phyloP scores from a whole-genome alignment of 2,888 invertebrate species.

The Scaptomyza polygonia region DNA sequence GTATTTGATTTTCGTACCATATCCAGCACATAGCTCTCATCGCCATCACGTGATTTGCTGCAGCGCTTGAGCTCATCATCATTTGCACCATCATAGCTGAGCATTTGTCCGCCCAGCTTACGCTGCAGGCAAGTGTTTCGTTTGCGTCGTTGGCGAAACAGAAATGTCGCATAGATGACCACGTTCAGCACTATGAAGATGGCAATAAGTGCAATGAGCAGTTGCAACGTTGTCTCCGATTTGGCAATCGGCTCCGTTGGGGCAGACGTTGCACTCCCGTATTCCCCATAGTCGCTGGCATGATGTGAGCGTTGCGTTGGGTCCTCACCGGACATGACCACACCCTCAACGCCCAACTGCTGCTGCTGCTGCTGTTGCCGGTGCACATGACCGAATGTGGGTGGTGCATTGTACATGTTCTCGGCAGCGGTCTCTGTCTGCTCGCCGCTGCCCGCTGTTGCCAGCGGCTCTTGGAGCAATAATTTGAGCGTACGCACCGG shows the following conservation, averaged over 20 bases:
- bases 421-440: conserved; percentile 71
- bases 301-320: conserved; percentile 25
- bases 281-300: conserved; percentile 37
- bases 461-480: conserved; percentile 80
- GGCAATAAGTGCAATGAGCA: conserved; percentile 88
- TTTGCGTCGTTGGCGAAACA: conserved; percentile 81
- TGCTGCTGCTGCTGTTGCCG: conserved; percentile 38
- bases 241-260: conserved; percentile 84
- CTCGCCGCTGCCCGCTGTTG: conserved; percentile 43
- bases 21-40: conserved; percentile 83
- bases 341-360: conserved; percentile 25
- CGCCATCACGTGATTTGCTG: conserved; percentile 81
- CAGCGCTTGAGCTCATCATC: conserved; percentile 84
- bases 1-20: conserved; percentile 83
- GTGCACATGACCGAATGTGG: conserved; percentile 80
- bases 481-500: conserved; percentile 82
- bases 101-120: conserved; percentile 81
- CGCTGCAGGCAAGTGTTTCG: conserved; percentile 71
- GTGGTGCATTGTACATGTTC: conserved; percentile 84
- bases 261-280: conserved; percentile 7
- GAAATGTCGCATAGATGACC: conserved; percentile 81
- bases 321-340: conserved; percentile 34
- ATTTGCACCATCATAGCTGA: conserved; percentile 83
- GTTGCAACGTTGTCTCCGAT: conserved; percentile 87
- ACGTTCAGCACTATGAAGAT: conserved; percentile 90